Base-by-base conservation (phyloP, 2,888 invertebrate species). In the Leucophenga maculata region DNA sequence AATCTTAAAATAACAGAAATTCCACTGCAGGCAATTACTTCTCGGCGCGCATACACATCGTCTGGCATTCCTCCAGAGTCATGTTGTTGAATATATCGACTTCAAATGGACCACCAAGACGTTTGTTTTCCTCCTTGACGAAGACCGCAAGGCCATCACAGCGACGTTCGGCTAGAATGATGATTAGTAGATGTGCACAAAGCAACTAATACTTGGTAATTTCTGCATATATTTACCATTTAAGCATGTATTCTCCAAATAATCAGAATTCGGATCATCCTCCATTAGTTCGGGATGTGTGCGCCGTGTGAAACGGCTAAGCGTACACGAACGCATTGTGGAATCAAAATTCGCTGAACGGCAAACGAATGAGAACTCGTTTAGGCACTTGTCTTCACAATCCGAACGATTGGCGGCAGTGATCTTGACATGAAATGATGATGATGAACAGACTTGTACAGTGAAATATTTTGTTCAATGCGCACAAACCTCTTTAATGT, bases 211-310 rank as follows among this genome's bases (percentile, higher is more conserved):
- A n/a, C 16, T 26, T 22, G 3, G 9, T 31, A 57, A 57, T 57
- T 54, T 31, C 46, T 57, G n/a, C n/a, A 26, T 4, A 62, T 44
- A 72, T 83, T 87, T 90, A 96, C 96, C 94, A 85, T 94, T 95
- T 13, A 97, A 89, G 86, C 97, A 97, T 62, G 96, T 95, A 84
- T 97, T 97, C 90, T 97, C 97, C 83, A 97, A 90, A 87, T 97
- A 97, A 86, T 97, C 96, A 0, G 94, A 93, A 85, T 94, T 95
- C 1, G 95, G 93, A 85, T 96, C 95, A 80, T 96, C 95, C 87
- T 94, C 94, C 62, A 96, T 89, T 13, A 95, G 89, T 81, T 95
- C 94, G 0, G 96, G 95, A 86, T 96, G 95, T 0, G 96, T 95
- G 83, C 96, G 90, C 79, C 96, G 90, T 0, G 96, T 97, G 84